Conservation (phyloP, 2,797 vertebrate genomes). For the Danio jaintianensis region DNA sequence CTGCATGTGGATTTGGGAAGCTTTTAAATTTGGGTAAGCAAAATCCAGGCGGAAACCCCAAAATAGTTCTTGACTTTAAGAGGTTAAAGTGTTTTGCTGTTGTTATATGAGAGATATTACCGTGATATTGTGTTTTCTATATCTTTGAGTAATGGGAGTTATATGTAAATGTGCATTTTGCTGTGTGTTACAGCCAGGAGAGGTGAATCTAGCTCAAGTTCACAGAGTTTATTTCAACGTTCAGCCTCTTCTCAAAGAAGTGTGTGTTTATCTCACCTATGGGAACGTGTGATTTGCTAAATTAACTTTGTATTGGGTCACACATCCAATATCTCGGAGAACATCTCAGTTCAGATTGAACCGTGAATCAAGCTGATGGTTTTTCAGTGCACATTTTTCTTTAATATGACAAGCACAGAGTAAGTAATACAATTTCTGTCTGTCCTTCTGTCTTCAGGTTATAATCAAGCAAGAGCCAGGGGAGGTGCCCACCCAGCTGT, state of each 20-base stretch:
- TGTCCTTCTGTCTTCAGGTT: slow-evolving; percentile 77
- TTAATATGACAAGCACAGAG: background rate
- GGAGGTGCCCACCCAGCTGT: slow-evolving; percentile 85
- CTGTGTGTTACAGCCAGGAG: background rate
- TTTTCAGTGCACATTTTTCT: slow-evolving; percentile 14
- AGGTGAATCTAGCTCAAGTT: slow-evolving; percentile 6
- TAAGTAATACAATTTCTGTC: background rate
- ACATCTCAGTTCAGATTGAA: slow-evolving; percentile 27
- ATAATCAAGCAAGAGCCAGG: slow-evolving; percentile 98
- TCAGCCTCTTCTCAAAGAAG: slow-evolving; percentile 3
- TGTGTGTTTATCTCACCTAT: background rate
- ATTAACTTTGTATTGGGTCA: slow-evolving; percentile 29
- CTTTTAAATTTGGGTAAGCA: no score
- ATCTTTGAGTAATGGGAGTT: no score
- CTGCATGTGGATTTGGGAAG: no score
- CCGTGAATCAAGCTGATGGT: slow-evolving; percentile 33
- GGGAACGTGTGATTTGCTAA: slow-evolving; percentile 10
- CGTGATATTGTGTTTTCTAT: background rate
- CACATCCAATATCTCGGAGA: slow-evolving; percentile 16
- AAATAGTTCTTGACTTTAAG: no score
- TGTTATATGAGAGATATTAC: background rate
- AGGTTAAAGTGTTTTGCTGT: background rate
- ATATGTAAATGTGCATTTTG: background rate
- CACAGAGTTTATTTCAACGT: slow-evolving; percentile 1
- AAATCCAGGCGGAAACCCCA: no score